Base-by-base conservation (phyloP, 2,113 vertebrate genomes). In the Corythaixoides concolor region DNA sequence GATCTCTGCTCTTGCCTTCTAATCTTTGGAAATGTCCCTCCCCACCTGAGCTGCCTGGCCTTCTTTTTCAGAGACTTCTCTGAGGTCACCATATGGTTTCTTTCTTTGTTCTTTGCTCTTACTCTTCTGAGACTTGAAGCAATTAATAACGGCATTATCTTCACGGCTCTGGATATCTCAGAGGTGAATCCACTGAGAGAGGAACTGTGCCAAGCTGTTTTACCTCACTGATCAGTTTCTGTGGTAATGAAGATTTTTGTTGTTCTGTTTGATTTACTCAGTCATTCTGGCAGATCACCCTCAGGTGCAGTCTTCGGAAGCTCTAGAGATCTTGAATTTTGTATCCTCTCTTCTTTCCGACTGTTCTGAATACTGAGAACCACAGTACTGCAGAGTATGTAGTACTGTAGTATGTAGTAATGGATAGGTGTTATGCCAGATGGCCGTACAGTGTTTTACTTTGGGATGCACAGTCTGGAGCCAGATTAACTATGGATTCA, bases 31-130 rank as follows among this genome's bases (percentile, higher is more conserved):
- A 87, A 75, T 63, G 24, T 50, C 66, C 88, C 49, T 78, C 43
- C 53, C 52, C 41, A 89, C 80, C 76, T 84, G 68, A 70, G 35
- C 76, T 95, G 50, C 73, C 35, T 81, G 56, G 20, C 32, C 35
- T 56, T 53, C 35, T 89, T 80, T 92, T 95, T 87, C 89, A 87
- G 79, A 90, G 70, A 16, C 60, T 84, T 70, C 47, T 84, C 56
- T 89, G 72, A 81, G 89, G 83, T 92, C 89, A 81, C 94, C 94
- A 81, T 90, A 92, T 92, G 92, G 80, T 90, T 96, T 93, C 72
- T 83, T 52, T 92, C 79, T 87, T 63, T 96, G 58, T 95, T 95
- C 64, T 92, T 94, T 52, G 67, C 72, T 83, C 59, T 62, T 55
- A 53, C 8, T 64, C 72, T 67, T 95, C 53, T 59, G 94, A 95